Evolutionary conservation across 1,140 invertebrate species (phyloP).

Genomic region (Apis dorsata): DNA sequence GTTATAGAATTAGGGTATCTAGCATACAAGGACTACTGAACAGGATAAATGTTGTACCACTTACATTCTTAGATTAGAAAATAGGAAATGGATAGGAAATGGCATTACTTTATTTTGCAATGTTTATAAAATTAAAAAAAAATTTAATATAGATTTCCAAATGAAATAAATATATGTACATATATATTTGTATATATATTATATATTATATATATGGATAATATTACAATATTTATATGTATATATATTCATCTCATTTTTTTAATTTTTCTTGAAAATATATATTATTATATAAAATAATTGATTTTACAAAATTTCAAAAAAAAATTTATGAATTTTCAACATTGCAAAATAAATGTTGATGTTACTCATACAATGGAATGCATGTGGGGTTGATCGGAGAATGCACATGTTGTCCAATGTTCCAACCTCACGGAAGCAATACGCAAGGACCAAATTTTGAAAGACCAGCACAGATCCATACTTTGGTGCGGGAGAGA

Average conservation of each 20-base stretch:
- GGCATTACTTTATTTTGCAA: constrained; percentile 71
- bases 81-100: constrained; percentile 47
- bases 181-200: not conserved
- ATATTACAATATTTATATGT: too few relatives aligned
- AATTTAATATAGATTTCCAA: not conserved
- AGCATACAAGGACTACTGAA: constrained; percentile 61
- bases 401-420: constrained; percentile 66
- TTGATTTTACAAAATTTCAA: too few relatives aligned
- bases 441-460: constrained; percentile 71
- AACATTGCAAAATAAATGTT: constrained; percentile 70
- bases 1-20: constrained; percentile 72
- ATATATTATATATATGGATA: not conserved
- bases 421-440: constrained; percentile 73
- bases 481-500: constrained; percentile 80
- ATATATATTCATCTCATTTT: not conserved
- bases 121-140: constrained; percentile 65
- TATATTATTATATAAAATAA: too few relatives aligned
- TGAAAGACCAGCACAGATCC: constrained; percentile 76
- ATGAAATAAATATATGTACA: too few relatives aligned
- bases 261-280: not conserved
- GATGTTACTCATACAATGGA: constrained; percentile 68
- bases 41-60: constrained; percentile 56
- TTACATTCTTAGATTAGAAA: constrained; percentile 62
- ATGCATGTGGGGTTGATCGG: constrained; percentile 67
- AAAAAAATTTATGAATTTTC: constrained; percentile 5